Evolutionary conservation across 2,888 invertebrate species (phyloP), one percentile per base, ranked within the genome.

Genomic region (Coronaproctus castanopsis): DNA sequence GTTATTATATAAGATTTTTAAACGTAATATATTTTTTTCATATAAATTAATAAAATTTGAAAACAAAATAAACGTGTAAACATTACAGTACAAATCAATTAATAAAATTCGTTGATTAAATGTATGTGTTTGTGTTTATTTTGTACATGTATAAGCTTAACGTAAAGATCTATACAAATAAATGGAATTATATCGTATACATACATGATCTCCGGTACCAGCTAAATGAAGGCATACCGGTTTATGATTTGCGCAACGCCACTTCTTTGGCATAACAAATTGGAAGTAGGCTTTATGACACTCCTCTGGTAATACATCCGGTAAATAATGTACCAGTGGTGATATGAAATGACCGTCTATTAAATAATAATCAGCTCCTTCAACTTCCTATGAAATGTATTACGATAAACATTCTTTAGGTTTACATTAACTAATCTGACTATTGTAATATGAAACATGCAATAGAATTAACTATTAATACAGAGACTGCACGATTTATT

Each of bases 171-270:
- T n/a, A n/a, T n/a, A n/a, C n/a, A n/a, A n/a, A n/a, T n/a, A n/a
- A n/a, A n/a, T n/a, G n/a, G n/a, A n/a, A n/a, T n/a, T n/a, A n/a
- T n/a, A n/a, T 36, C 23, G n/a, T 52, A 18, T 21, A 74, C 81
- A 77, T 77, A 91, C 91, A 77, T 98, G 97, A 75, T 98, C 97
- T 53, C 97, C 98, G 52, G 98, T 98, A 24, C 96, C 96, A 24
- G 97, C 96, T 65, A 97, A 77, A 70, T 97, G 96, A 64, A 98
- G 77, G 71, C 95, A 95, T 49, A 96, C 78, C 2, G 91, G 91
- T 69, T 84, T 85, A 66, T 79, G 77, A 20, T 76, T 74, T 64
- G 78, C 75, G 60, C 77, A 77, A 57, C 70, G 72, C 92, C 93
- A 95, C 66, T 81, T 79, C 24, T 79, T 74, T 0, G 95, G 95